Percentiles rank a stretch among this genome's conserved stretches.
phyloP scores from a whole-genome alignment of 2,113 vertebrate genomes.

The Guaruba guarouba region DNA sequence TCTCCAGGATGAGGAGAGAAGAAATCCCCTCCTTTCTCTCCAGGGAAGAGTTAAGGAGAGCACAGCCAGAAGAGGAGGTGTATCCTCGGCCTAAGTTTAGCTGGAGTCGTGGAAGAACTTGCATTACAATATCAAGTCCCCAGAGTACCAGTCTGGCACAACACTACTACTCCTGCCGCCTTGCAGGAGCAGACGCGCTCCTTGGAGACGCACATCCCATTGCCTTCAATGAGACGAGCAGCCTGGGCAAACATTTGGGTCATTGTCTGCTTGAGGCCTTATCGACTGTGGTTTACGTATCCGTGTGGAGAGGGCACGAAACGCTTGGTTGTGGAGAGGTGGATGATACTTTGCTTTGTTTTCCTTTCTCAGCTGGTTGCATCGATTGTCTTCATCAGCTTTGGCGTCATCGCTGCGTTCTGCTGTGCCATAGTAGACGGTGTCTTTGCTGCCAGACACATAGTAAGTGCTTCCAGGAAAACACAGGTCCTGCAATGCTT shows the following conservation, averaged over 20 bases:
- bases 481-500: not conserved
- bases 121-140: not conserved
- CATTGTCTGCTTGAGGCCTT: not conserved
- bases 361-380: conserved; percentile 87
- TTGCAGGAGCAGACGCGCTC: not conserved
- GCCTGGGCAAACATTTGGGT: not conserved
- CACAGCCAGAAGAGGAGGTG: not conserved
- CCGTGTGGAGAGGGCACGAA: not conserved
- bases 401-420: conserved; percentile 96
- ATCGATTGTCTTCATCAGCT: conserved; percentile 98
- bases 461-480: conserved; percentile 83
- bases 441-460: conserved; percentile 95
- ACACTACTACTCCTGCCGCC: not conserved
- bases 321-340: not conserved
- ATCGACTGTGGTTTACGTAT: not conserved
- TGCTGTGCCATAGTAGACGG: conserved; percentile 98
- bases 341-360: conserved; percentile 38
- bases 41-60: not conserved
- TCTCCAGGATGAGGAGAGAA: not conserved
- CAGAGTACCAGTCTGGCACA: not conserved
- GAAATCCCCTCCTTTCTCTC: not conserved
- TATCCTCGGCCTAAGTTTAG: not conserved
- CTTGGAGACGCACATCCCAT: not conserved
- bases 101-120: not conserved
- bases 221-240: not conserved